Conservation (phyloP, 2,797 vertebrate species). For the Meriones psammophilus region DNA sequence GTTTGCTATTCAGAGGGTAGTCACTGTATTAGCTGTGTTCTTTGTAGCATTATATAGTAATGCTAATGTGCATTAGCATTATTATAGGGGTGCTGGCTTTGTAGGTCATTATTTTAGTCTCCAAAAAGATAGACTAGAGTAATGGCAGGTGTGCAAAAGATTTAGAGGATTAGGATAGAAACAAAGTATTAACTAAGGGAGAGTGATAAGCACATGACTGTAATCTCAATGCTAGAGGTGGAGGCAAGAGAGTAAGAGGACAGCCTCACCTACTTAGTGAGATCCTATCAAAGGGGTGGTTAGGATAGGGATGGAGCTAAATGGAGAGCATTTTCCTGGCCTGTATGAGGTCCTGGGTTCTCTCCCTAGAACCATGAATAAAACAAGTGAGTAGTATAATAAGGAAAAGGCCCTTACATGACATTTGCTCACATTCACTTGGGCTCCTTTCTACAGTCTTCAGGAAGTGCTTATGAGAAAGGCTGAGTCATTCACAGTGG, state of each 20-base stretch:
- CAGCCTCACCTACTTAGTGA: not conserved
- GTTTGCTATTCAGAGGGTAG: not conserved
- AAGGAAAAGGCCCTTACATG: not conserved
- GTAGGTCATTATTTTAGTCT: not conserved
- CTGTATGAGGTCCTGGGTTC: not conserved
- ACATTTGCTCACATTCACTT: not conserved
- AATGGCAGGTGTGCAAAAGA: not conserved
- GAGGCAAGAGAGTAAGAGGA: not conserved
- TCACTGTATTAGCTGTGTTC: not conserved
- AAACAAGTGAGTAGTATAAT: not conserved
- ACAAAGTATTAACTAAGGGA: slow-evolving; percentile 15
- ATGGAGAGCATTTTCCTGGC: not conserved
- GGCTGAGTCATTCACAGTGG: not conserved
- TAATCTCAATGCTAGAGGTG: not conserved
- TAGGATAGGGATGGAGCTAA: not conserved
- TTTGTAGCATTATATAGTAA: not conserved
- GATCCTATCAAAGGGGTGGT: not conserved
- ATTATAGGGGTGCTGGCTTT: not conserved
- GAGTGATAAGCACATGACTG: not conserved
- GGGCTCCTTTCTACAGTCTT: not conserved
- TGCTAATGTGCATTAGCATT: not conserved
- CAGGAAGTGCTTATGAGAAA: not conserved
- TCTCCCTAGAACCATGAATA: not conserved
- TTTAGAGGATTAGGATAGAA: not conserved
- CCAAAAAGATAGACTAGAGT: not conserved